Percentiles rank a stretch among this genome's conserved stretches.
Evolutionary conservation across 2,113 vertebrate genomes (phyloP).

Genomic region (Tapirus terrestris): DNA sequence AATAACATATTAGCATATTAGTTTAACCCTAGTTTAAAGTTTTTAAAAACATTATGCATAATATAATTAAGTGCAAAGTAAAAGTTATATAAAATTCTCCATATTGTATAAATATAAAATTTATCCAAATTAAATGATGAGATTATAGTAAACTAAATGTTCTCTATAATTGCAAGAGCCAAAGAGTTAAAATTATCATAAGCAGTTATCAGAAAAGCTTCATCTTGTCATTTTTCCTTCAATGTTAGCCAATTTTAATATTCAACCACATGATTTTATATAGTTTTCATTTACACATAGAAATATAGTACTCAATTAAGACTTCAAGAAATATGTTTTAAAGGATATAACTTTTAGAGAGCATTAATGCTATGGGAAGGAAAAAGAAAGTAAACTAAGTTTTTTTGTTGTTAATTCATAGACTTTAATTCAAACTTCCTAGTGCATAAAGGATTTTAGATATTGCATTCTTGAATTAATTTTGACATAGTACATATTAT

Average conservation of each 20-base stretch:
- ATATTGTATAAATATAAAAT: not conserved
- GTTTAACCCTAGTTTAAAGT: not conserved
- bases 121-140: not conserved
- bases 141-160: not conserved
- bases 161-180: not conserved
- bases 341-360: not conserved
- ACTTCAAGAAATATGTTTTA: not conserved
- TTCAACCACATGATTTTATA: not conserved
- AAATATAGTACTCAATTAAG: not conserved
- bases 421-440: slow-evolving; percentile 75
- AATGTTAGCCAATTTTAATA: not conserved
- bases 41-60: not conserved
- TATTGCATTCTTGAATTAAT: slow-evolving; percentile 81
- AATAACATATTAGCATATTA: not conserved
- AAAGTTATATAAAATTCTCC: not conserved
- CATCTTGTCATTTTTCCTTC: not conserved
- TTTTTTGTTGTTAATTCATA: slow-evolving; percentile 60
- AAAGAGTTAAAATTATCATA: not conserved
- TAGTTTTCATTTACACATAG: not conserved
- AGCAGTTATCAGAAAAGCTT: not conserved
- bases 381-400: not conserved
- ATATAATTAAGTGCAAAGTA: not conserved
- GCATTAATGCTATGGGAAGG: not conserved
- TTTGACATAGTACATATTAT: slow-evolving; percentile 84
- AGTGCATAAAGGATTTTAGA: slow-evolving; percentile 81